Conservation (phyloP, 2,888 invertebrate species). For the Tinea pellionella region DNA sequence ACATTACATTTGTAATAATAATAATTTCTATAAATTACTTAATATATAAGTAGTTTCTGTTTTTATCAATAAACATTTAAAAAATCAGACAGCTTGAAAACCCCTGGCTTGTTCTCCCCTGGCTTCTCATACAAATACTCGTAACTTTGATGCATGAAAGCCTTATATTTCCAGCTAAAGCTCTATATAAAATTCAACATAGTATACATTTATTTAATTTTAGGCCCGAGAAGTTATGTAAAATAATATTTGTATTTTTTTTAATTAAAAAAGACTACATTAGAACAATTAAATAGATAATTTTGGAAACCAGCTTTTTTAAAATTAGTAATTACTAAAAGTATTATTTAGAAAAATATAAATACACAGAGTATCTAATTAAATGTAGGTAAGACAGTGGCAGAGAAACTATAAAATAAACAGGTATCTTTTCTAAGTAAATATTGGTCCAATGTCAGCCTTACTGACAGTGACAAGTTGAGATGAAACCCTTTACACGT, state of each 20-base stretch:
- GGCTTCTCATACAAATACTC: too few species aligned
- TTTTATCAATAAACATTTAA: too few species aligned
- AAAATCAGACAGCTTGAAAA: too few species aligned
- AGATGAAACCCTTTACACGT: neutral
- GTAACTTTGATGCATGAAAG: neutral
- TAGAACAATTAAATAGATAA: too few species aligned
- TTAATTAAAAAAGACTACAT: neutral
- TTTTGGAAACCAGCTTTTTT: too few species aligned
- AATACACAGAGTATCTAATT: neutral
- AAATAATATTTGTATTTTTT: neutral
- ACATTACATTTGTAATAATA: too few species aligned
- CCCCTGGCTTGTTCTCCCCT: neutral
- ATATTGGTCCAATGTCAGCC: conserved; percentile 1
- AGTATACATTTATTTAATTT: neutral
- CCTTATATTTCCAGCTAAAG: neutral
- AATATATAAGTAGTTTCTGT: too few species aligned
- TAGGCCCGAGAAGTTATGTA: neutral
- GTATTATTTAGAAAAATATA: neutral
- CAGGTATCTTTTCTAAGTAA: conserved; percentile 4
- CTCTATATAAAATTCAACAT: neutral
- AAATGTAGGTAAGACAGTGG: conserved; percentile 6
- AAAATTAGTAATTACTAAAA: too few species aligned
- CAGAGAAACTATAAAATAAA: neutral
- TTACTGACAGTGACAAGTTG: neutral
- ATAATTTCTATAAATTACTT: too few species aligned